Base-by-base conservation (phyloP, 2,888 invertebrate species). In the Pyrrhia umbra region DNA sequence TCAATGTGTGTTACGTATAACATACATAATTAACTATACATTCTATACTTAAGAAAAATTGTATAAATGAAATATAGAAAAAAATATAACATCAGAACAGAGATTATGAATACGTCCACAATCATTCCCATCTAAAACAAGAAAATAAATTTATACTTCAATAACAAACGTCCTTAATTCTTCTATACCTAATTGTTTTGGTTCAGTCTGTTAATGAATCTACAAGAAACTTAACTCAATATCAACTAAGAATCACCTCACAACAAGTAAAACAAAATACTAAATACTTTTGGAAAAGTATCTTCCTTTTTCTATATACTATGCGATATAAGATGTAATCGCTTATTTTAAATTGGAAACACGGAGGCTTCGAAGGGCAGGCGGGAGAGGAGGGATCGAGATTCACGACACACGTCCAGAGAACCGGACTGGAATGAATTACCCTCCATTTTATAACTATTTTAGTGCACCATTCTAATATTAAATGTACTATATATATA, bases 371-470 rank as follows among this genome's bases (percentile, higher is more conserved):
- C 57, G 71, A 55, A 79, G 80, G 86, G 87, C 80, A 80, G 68
- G 85, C 82, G 88, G 86, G 88, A 85, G 88, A 82, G 85, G 85
- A 85, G 89, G 90, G 87, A 92, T 90, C 89, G 72, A 91, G 92
- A 91, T 90, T 81, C 89, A 88, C 85, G 88, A 80, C 73, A 67
- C 70, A 83, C 81, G 82, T 82, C 82, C 69, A 79, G 78, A 76
- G 80, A 88, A 89, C 89, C 89, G 86, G 89, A 88, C 84, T 77
- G 74, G 82, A 80, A 85, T 82, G 79, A 84, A 85, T 87, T 87
- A 87, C 85, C 81, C 77, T 73, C 71, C 82, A 72, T 77, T 64
- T 56, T 46, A 52, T 61, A 49, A 55, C 13, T 18, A 42, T 9
- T 37, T 20, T 3, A 47, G n/a, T 8, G 54, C 6, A 50, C 4